Conservation (phyloP, 2,888 invertebrate genomes). For the Drosophila paranaensis region DNA sequence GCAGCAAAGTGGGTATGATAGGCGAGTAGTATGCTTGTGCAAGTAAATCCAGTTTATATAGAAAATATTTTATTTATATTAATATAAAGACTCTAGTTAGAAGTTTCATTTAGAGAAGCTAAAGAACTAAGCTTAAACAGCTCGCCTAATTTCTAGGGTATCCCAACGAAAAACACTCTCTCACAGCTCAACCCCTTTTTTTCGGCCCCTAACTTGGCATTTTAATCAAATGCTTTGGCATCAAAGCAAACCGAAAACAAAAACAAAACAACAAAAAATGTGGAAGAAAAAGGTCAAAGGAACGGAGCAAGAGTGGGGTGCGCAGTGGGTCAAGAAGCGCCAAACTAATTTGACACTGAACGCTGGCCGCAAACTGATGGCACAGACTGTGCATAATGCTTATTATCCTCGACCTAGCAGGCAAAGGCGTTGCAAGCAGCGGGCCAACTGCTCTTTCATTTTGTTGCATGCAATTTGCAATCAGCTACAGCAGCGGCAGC, state of each 20-base stretch:
- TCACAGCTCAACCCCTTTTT: background rate
- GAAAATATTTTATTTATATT: too few species aligned
- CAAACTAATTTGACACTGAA: slow-evolving; percentile 73
- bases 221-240: slow-evolving; percentile 60
- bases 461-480: slow-evolving; percentile 68
- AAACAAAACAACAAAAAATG: background rate
- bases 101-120: too few species aligned
- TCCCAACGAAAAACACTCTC: background rate
- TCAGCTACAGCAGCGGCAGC: slow-evolving; percentile 46
- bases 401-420: slow-evolving; percentile 63
- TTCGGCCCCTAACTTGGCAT: slow-evolving; percentile 8
- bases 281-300: slow-evolving; percentile 20
- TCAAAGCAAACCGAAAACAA: slow-evolving; percentile 44
- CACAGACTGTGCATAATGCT: slow-evolving; percentile 70
- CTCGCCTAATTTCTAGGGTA: too few species aligned
- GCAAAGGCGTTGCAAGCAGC: slow-evolving; percentile 7
- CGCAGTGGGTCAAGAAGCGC: slow-evolving; percentile 32
- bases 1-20: background rate
- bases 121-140: too few species aligned
- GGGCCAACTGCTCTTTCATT: slow-evolving; percentile 44
- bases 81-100: too few species aligned
- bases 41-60: too few species aligned
- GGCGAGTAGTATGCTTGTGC: too few species aligned
- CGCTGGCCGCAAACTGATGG: slow-evolving; percentile 33
- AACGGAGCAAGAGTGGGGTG: background rate